Evolutionary conservation across 1,140 invertebrate species (phyloP), one percentile per base, ranked within the genome.

Genomic region (Aphelenchoides besseyi): DNA sequence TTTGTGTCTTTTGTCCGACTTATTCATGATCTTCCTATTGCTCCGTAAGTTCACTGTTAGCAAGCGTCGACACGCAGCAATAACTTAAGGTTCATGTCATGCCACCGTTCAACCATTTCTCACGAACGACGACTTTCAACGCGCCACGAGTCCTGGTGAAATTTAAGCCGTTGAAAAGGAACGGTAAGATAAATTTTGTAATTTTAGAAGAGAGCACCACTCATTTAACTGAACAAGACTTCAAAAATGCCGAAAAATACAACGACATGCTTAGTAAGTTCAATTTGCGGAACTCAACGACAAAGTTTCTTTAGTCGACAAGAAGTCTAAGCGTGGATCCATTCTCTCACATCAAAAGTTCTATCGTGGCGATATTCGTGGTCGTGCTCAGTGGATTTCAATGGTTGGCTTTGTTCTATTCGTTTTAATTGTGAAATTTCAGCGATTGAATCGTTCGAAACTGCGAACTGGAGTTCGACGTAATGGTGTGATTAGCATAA

Each of bases 231-330:
- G 74, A 85, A 30, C 52, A 67, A 35, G 81, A 82, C 54, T 82
- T 82, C 64, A 59, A 72, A 36, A 85, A 85, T 64, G 81, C 78
- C 36, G 73, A 70, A 9, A 80, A 81, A 67, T 69, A 75, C 32
- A 67, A 63, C 37, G 59, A 75, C 54, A 67, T 78, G 5, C 29
- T 74, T 26, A 28, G 73, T 74, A 76, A 37, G 70, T n/a, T n/a
- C n/a, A n/a, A n/a, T n/a, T n/a, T n/a, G n/a, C n/a, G n/a, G n/a
- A n/a, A n/a, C n/a, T n/a, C n/a, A n/a, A n/a, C n/a, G n/a, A n/a
- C n/a, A n/a, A n/a, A n/a, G n/a, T 62, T 59, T 59, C 16, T 72
- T 54, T 63, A 72, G 70, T 72, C 33, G 70, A 77, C 18, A 68
- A 57, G 32, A 62, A 69, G 29, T 76, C 62, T 16, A 28, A 73